Evolutionary conservation across 2,888 invertebrate species (phyloP), one percentile per base, ranked within the genome.

Genomic region (Nymphalis urticae): DNA sequence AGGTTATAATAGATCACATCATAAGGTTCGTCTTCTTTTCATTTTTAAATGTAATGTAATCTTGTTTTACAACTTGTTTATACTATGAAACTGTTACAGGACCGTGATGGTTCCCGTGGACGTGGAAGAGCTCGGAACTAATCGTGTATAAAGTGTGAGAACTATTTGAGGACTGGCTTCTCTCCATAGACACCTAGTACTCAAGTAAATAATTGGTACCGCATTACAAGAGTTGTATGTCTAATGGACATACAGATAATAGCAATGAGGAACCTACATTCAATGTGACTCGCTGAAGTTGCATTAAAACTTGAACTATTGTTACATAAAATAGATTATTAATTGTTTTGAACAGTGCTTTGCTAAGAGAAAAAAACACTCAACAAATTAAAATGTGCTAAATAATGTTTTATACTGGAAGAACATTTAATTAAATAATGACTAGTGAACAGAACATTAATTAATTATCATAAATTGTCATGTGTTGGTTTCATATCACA

Each of bases 281-380:
- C 76, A 79, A 81, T 82, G 86, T 79, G 83, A 80, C 82, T 76
- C 75, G 77, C 79, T 79, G 76, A 81, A 78, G 85, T 88, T 84
- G 86, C 85, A 85, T 85, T 82, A 78, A 82, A 85, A 85, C 85
- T 84, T 83, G 90, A 89, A 91, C 90, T 87, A 84, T 90, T 86
- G 79, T 83, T 87, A 86, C 84, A 83, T 89, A 88, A 87, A 85
- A 86, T 88, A 89, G 84, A 85, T 85, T 88, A 89, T 85, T 84
- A 82, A 88, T 90, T 88, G 88, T 90, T 90, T 92, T 89, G 87
- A 90, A 90, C 90, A 90, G 92, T 92, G 92, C 89, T 90, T 89
- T 86, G 86, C 84, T 85, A 87, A 80, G 70, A 75, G 77, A 42
- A 80, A 88, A 86, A 84, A 90, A 90, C 90, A 86, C 85, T 90